Base-by-base conservation (phyloP, 1,140 invertebrate species). In the Lordiphosa stackelbergi region DNA sequence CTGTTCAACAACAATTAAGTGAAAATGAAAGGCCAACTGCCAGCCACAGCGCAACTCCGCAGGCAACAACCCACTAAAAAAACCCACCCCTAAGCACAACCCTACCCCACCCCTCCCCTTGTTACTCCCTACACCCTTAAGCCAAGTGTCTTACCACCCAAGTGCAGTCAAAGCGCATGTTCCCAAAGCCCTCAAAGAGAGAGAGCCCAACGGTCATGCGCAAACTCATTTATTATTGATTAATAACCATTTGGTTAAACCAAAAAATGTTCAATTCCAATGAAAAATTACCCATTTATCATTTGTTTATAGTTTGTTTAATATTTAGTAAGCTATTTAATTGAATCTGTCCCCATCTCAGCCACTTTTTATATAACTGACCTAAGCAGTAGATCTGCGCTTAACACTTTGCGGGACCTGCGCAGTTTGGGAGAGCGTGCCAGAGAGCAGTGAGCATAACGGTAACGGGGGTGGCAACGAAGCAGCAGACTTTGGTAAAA, bases 131-230 rank as follows among this genome's bases (percentile, higher is more conserved):
- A 53, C 59, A 35, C 22, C 51, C 63, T 77, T 81, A 81, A 81
- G 75, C 75, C 77, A 81, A 81, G 77, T 83, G 75, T 77, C 81
- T 64, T 64, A 49, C 68, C 77, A 63, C 75, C 72, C 75, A 81
- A 69, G 52, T 72, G 70, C 47, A 66, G 42, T 58, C 66, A 56
- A 72, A 66, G 70, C 73, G 77, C 77, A 65, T 41, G 43, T 22
- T 69, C 47, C 41, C 34, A 6, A 3, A 40, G 62, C 31, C 9
- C 28, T 48, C 31, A 24, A 35, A 9, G 9, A 46, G 55, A 52
- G 34, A 46, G 53, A 16, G 10, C 19, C 22, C 24, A 37, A 10
- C 31, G 31, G 43, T 46, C 43, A 46, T 46, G 43, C 43, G 43
- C 43, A 34, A 11, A 46, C 43, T 46, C 43, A 46, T 46, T 46